Conservation (phyloP, 2,113 vertebrate genomes). For the Brachyistius frenatus region DNA sequence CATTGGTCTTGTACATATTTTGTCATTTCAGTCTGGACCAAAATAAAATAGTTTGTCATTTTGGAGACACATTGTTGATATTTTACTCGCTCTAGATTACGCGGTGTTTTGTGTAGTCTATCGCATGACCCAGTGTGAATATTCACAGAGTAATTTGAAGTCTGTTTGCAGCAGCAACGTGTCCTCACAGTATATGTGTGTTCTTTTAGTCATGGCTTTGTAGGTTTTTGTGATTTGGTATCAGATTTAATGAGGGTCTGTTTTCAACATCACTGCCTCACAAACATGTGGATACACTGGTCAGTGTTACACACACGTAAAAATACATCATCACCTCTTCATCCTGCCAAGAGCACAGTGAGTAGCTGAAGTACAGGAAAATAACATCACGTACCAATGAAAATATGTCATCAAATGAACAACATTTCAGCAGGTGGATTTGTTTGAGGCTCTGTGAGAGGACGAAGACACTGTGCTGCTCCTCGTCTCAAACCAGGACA, state of each 20-base stretch:
- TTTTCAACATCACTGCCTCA: slow-evolving; percentile 3
- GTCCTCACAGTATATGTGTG: too few relatives aligned
- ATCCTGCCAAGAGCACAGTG: neutral
- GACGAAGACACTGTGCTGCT: slow-evolving; percentile 3
- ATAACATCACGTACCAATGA: neutral
- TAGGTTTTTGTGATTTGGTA: too few relatives aligned
- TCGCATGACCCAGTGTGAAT: too few relatives aligned
- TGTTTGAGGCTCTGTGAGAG: neutral
- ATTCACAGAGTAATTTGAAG: too few relatives aligned
- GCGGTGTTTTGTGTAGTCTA: too few relatives aligned
- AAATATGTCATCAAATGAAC: slow-evolving; percentile 20
- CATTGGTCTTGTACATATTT: too few relatives aligned
- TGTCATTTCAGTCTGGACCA: too few relatives aligned
- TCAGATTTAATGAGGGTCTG: neutral
- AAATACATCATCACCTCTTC: slow-evolving; percentile 5
- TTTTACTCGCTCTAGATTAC: too few relatives aligned
- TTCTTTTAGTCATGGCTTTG: too few relatives aligned
- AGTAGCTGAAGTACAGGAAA: slow-evolving; percentile 17
- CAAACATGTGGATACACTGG: slow-evolving; percentile 1
- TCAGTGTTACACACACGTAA: neutral
- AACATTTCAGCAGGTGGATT: neutral
- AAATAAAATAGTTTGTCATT: too few relatives aligned
- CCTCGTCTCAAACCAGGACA: slow-evolving; percentile 25
- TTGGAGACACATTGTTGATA: too few relatives aligned
- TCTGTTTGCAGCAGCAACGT: too few relatives aligned